phyloP scores from a whole-genome alignment of 2,888 invertebrate genomes.

The Serrognathus titanus region DNA sequence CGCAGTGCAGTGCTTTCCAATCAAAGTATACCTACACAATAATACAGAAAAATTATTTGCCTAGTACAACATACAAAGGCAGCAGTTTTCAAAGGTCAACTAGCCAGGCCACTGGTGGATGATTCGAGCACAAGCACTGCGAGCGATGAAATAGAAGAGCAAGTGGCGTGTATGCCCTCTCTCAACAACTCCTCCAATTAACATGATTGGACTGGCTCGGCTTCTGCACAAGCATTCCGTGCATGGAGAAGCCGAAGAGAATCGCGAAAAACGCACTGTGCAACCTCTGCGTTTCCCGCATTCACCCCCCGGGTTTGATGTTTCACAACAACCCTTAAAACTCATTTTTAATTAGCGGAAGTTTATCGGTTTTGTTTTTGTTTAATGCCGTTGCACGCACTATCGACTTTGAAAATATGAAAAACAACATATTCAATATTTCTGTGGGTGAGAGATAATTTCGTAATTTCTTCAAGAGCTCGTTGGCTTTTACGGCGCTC shows the following conservation, averaged over 20 bases:
- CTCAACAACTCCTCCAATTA: conserved; percentile 33
- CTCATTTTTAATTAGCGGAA: conserved; percentile 1
- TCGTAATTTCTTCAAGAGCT: not conserved
- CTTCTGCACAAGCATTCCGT: not conserved
- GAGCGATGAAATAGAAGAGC: conserved; percentile 20
- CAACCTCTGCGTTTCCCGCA: not conserved
- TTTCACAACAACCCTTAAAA: not conserved
- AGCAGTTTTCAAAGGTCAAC: conserved; percentile 13
- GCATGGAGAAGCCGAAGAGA: too few relatives aligned
- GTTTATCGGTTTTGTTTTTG: conserved; percentile 1
- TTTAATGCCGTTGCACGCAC: not conserved
- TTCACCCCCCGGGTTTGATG: not conserved
- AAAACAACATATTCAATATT: too few relatives aligned
- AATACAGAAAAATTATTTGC: conserved; percentile 1
- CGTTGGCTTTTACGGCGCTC: not conserved
- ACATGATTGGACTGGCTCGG: conserved; percentile 33
- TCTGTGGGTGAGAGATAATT: not conserved
- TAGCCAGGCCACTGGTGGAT: conserved; percentile 16
- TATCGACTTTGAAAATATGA: not conserved
- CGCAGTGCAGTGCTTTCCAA: not conserved
- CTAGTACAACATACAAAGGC: not conserved
- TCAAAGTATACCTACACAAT: not conserved
- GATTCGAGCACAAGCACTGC: conserved; percentile 13
- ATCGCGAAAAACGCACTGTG: not conserved
- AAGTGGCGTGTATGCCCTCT: conserved; percentile 21